Evolutionary conservation across 2,113 vertebrate species (phyloP).

Genomic region (Perccottus glenii): DNA sequence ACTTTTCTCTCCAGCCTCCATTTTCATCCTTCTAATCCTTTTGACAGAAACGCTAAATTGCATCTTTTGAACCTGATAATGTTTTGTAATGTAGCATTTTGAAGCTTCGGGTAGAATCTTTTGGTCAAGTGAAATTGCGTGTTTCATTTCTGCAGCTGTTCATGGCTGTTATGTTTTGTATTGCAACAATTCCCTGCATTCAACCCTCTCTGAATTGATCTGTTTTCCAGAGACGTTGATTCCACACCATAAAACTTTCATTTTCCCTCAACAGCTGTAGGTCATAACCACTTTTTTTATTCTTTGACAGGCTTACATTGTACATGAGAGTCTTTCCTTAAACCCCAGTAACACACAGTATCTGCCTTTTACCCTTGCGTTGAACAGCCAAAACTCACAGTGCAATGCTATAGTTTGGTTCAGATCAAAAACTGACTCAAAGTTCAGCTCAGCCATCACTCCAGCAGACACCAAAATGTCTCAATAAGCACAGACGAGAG

Average conservation of each 20-base stretch:
- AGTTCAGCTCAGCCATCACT: constrained; percentile 13
- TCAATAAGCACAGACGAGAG: constrained; percentile 12
- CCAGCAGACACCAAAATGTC: constrained; percentile 21
- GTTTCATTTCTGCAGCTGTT: not conserved
- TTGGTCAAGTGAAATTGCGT: not conserved
- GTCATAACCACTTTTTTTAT: constrained; percentile 33
- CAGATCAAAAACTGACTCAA: constrained; percentile 17
- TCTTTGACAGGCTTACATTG: constrained; percentile 31
- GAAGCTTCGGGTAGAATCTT: not conserved
- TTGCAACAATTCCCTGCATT: constrained; percentile 26
- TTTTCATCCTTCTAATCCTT: constrained; percentile 23
- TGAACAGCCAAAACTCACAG: not conserved
- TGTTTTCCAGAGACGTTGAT: constrained; percentile 51
- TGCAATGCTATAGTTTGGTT: not conserved
- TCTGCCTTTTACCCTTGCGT: constrained; percentile 10
- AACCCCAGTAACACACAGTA: constrained; percentile 12
- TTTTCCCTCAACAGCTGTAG: constrained; percentile 34
- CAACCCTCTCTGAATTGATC: constrained; percentile 39
- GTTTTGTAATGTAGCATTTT: not conserved
- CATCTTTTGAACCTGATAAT: not conserved
- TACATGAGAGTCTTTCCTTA: constrained; percentile 34
- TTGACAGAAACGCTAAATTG: not conserved
- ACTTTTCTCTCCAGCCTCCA: constrained; percentile 4
- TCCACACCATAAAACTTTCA: constrained; percentile 46
- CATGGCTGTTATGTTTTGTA: constrained; percentile 7